Conservation (phyloP, 2,888 invertebrate species). For the Eumerus sabulonum region DNA sequence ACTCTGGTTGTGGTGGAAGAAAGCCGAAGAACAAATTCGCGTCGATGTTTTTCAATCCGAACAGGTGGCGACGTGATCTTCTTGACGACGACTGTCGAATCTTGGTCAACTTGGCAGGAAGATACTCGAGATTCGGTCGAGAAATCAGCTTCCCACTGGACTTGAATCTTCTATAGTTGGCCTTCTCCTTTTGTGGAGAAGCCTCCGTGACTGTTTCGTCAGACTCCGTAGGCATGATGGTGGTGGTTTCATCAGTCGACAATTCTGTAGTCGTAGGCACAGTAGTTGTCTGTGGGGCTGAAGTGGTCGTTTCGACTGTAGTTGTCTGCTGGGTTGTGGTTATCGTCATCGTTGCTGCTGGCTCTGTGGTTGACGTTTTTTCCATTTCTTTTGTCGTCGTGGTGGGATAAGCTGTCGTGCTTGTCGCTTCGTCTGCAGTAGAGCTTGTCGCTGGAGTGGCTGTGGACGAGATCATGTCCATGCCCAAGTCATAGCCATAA, state of each 20-base stretch:
- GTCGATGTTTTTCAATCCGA: conserved; percentile 74
- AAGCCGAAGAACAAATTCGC: conserved; percentile 74
- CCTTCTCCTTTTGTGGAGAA: conserved; percentile 6
- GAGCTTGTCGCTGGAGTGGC: conserved; percentile 41
- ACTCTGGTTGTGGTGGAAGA: conserved; percentile 70
- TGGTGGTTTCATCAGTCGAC: conserved; percentile 66
- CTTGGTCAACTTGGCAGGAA: conserved; percentile 71
- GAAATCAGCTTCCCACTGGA: conserved; percentile 75
- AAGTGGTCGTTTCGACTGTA: conserved; percentile 75
- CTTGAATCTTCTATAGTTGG: conserved; percentile 25
- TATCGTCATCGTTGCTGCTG: conserved; percentile 43
- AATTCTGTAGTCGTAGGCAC: conserved; percentile 42
- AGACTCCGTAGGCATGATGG: conserved; percentile 43
- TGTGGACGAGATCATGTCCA: conserved; percentile 75
- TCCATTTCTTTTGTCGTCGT: conserved; percentile 19
- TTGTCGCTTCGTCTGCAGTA: conserved; percentile 19
- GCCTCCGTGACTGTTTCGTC: conserved; percentile 37
- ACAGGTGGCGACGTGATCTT: conserved; percentile 70
- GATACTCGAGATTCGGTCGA: conserved; percentile 68
- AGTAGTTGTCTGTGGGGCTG: conserved; percentile 62
- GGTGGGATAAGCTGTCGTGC: conserved; percentile 43
- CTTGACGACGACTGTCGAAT: conserved; percentile 35
- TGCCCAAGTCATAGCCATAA: conserved; percentile 88
- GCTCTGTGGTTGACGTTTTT: conserved; percentile 7
- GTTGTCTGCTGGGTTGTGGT: conserved; percentile 69